Conservation (phyloP, 2,113 vertebrate genomes). For the Peromyscus maniculatus region DNA sequence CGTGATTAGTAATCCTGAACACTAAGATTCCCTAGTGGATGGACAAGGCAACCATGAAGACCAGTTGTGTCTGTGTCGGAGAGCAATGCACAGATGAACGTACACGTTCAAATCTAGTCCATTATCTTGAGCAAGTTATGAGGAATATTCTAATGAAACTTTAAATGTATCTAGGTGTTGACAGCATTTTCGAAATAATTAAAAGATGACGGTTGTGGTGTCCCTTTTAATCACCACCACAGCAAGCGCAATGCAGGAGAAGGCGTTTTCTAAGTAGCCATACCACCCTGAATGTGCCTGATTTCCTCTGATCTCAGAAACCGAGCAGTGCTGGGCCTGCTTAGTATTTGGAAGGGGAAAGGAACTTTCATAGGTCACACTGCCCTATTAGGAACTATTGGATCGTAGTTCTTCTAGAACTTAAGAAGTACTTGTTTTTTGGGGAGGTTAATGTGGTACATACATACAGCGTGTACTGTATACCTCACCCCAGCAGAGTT, state of each 20-base stretch:
- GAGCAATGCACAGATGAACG: background rate
- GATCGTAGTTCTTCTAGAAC: background rate
- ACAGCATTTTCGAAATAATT: constrained; percentile 30
- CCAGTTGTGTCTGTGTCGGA: background rate
- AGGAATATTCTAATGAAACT: background rate
- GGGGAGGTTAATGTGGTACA: background rate
- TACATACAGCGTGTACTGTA: no score
- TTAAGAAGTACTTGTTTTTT: constrained; percentile 13
- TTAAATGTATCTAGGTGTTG: constrained; percentile 6
- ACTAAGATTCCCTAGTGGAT: background rate
- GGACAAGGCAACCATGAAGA: background rate
- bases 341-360: background rate
- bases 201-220: background rate
- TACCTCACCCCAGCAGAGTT: background rate
- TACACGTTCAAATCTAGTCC: background rate
- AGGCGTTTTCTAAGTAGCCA: background rate
- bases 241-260: background rate
- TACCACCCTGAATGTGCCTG: background rate
- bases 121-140: background rate
- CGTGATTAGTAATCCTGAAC: background rate
- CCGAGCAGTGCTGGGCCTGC: background rate
- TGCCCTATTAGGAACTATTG: background rate
- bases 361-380: background rate
- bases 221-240: background rate
- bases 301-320: background rate